Evolutionary conservation across 2,797 vertebrate species (phyloP).

Genomic region (Chrosomus eos): DNA sequence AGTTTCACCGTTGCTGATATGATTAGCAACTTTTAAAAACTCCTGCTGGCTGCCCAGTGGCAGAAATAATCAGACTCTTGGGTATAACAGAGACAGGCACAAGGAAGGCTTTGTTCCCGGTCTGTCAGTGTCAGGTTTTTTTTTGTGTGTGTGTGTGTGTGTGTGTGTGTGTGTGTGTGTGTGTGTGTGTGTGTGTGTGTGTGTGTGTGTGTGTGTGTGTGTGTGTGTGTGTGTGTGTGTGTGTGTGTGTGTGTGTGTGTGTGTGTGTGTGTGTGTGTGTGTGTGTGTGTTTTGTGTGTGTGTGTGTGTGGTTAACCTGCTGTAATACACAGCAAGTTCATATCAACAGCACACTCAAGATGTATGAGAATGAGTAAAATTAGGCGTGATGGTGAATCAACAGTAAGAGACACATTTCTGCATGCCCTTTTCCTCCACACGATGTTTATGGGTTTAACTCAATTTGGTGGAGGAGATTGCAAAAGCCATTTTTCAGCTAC

Average conservation of each 20-base stretch:
- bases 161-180: too few relatives aligned
- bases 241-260: too few relatives aligned
- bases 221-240: too few relatives aligned
- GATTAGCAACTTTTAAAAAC: constrained; percentile 21
- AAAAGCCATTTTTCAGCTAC: constrained; percentile 64
- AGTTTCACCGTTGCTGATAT: constrained; percentile 60
- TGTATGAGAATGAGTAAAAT: constrained; percentile 59
- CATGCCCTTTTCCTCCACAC: constrained; percentile 63
- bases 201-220: too few relatives aligned
- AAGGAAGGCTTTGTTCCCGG: constrained; percentile 1
- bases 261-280: too few relatives aligned
- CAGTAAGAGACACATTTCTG: constrained; percentile 62
- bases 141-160: too few relatives aligned
- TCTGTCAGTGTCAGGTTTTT: not conserved
- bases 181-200: too few relatives aligned
- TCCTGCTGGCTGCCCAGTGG: constrained; percentile 12
- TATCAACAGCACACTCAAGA: constrained; percentile 53
- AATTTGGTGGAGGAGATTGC: constrained; percentile 61
- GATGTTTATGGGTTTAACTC: constrained; percentile 67
- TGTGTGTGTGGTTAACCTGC: not conserved
- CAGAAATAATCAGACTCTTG: constrained; percentile 48
- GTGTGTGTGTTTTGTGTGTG: not conserved
- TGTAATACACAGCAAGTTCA: constrained; percentile 33
- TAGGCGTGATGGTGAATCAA: constrained; percentile 58
- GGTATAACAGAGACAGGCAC: constrained; percentile 22